phyloP scores from a whole-genome alignment of 1,140 invertebrate genomes.

The Ceratina australensis region DNA sequence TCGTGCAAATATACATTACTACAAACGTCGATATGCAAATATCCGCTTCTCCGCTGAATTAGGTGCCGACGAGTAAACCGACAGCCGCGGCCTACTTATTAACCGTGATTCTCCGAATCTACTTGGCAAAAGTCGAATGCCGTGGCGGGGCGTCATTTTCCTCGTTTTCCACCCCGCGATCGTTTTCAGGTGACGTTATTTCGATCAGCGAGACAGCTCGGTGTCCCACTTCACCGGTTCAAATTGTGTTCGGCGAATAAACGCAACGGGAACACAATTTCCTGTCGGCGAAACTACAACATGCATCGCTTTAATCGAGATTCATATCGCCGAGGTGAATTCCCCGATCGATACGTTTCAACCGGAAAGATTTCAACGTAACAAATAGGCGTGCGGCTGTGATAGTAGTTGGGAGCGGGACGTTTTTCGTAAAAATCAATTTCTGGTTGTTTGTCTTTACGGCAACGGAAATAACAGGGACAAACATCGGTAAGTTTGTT shows the following conservation, averaged over 20 bases:
- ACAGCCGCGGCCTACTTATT: neutral
- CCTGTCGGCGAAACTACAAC: too few species aligned
- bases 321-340: neutral
- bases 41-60: constrained; percentile 3
- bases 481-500: neutral
- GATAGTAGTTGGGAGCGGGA: too few species aligned
- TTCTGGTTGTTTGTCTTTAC: neutral
- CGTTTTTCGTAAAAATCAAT: too few species aligned
- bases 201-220: too few species aligned
- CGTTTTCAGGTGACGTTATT: neutral
- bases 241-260: too few species aligned
- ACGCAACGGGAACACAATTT: neutral
- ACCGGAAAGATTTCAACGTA: neutral
- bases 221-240: too few species aligned
- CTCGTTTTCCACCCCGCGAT: too few species aligned
- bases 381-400: too few species aligned
- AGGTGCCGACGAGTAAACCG: neutral
- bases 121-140: neutral
- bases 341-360: neutral
- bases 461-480: neutral
- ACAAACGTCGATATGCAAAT: constrained; percentile 24
- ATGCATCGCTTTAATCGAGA: too few species aligned
- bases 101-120: neutral
- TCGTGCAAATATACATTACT: neutral
- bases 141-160: too few species aligned